A percentile compares a stretch with the other conserved stretches of the same genome.
Evolutionary conservation across 1,140 invertebrate species (phyloP).

Genomic region (Trissolcus basalis): DNA sequence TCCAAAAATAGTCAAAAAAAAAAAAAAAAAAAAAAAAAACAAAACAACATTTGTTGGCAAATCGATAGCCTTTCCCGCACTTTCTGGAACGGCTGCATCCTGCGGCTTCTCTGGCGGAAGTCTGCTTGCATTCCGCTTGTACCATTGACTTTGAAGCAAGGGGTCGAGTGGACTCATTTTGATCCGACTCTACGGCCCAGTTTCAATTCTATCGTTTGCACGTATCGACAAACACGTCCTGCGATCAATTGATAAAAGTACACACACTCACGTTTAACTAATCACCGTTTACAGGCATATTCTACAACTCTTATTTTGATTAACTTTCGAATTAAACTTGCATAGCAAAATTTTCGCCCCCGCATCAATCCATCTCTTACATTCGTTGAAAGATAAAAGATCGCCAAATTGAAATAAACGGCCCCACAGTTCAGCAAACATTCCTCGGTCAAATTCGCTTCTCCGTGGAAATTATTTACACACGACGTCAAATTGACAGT

Average conservation of each 20-base stretch:
- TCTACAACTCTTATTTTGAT: conserved; percentile 44
- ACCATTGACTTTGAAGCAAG: conserved; percentile 55
- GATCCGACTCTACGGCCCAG: conserved; percentile 53
- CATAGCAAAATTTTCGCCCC: conserved; percentile 19
- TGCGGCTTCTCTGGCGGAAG: conserved; percentile 53
- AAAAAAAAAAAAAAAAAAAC: no score
- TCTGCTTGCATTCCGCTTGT: conserved; percentile 59
- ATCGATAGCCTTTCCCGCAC: conserved; percentile 43
- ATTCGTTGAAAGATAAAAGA: conserved; percentile 37
- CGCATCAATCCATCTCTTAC: conserved; percentile 25
- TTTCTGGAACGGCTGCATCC: conserved; percentile 34
- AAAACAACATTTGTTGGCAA: conserved; percentile 37
- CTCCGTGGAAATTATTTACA: conserved; percentile 44
- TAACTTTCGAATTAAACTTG: conserved; percentile 46
- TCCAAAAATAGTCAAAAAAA: no score
- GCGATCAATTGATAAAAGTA: conserved; percentile 49
- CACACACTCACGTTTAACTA: not conserved
- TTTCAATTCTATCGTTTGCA: conserved; percentile 60
- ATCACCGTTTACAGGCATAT: conserved; percentile 46
- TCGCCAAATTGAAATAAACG: conserved; percentile 34
- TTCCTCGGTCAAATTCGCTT: conserved; percentile 31
- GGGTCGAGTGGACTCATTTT: conserved; percentile 56
- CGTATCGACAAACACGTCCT: conserved; percentile 54
- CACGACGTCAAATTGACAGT: conserved; percentile 29
- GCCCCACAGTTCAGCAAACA: conserved; percentile 22